phyloP scores from a whole-genome alignment of 1,140 invertebrate species.

The Oppia nitens region DNA sequence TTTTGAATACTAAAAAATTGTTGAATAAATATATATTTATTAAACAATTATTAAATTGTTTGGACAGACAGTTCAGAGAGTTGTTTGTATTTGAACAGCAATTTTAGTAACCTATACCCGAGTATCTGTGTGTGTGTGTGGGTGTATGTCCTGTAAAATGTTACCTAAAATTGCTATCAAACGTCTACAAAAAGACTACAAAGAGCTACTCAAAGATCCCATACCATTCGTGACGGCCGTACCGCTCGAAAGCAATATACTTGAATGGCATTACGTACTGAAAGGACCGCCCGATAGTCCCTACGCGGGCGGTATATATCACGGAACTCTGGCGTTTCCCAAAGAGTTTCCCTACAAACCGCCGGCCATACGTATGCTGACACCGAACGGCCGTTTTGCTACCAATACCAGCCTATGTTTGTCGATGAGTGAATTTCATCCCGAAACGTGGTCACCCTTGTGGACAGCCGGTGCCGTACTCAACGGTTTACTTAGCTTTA shows the following conservation, averaged over 20 bases:
- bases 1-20: too few species aligned
- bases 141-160: too few species aligned
- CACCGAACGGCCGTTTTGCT: conserved; percentile 83
- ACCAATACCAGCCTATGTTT: conserved; percentile 81
- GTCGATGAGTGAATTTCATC: conserved; percentile 94
- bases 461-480: conserved; percentile 94
- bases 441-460: conserved; percentile 91
- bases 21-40: too few species aligned
- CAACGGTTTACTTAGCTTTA: conserved; percentile 78
- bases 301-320: conserved; percentile 85
- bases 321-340: conserved; percentile 92
- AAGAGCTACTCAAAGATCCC: conserved; percentile 82
- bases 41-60: too few species aligned
- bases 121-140: too few species aligned
- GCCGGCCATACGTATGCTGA: conserved; percentile 96
- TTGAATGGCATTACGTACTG: conserved; percentile 70
- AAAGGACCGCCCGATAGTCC: conserved; percentile 72
- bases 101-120: too few species aligned
- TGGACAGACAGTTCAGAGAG: too few species aligned
- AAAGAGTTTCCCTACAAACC: conserved; percentile 95
- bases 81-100: too few species aligned
- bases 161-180: too few species aligned
- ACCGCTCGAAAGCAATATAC: conserved; percentile 79
- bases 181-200: conserved; percentile 83
- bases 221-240: conserved; percentile 87